These are phyloP conservation scores for Harpagifer antarcticus DNA, from an alignment of 2,797 vertebrate species.

Conservation along the genomic window DNA sequence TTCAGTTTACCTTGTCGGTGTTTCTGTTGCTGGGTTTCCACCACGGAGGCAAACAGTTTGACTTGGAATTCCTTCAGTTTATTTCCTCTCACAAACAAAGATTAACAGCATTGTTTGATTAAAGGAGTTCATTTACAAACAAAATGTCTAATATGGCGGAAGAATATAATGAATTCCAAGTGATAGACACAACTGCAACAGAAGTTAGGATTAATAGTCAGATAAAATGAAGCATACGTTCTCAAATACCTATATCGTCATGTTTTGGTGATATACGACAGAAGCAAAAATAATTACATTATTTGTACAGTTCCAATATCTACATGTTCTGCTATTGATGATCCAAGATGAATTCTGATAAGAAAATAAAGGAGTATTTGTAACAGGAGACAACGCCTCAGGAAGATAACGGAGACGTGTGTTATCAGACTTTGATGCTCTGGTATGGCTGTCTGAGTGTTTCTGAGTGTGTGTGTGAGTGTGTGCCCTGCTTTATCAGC, in stretches of 20 bases:
- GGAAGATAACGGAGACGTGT: slow-evolving; percentile 64
- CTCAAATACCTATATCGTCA: not conserved
- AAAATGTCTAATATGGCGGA: not conserved
- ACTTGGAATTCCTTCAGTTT: slow-evolving; percentile 13
- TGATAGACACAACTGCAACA: not conserved
- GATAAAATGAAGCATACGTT: not conserved
- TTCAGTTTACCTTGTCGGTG: slow-evolving; percentile 46
- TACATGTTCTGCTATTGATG: not conserved
- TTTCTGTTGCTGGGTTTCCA: slow-evolving; percentile 44
- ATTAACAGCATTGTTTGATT: slow-evolving; percentile 9
- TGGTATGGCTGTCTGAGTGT: slow-evolving; percentile 48
- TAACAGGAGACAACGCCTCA: slow-evolving; percentile 33
- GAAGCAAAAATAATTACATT: not conserved
- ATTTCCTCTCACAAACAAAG: not conserved
- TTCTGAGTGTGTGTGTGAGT: slow-evolving; percentile 54
- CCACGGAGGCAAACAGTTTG: slow-evolving; percentile 30
- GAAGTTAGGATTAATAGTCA: not conserved
- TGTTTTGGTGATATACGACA: not conserved
- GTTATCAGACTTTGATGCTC: slow-evolving; percentile 69
- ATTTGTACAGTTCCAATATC: not conserved
- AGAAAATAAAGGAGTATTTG: too few species aligned
- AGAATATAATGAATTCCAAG: not conserved
- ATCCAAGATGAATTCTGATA: not conserved
- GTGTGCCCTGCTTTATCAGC: slow-evolving; percentile 67
- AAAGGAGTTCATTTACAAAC: slow-evolving; percentile 12